Evolutionary conservation across 2,797 vertebrate species (phyloP).

Genomic region (Podarcis lilfordi): DNA sequence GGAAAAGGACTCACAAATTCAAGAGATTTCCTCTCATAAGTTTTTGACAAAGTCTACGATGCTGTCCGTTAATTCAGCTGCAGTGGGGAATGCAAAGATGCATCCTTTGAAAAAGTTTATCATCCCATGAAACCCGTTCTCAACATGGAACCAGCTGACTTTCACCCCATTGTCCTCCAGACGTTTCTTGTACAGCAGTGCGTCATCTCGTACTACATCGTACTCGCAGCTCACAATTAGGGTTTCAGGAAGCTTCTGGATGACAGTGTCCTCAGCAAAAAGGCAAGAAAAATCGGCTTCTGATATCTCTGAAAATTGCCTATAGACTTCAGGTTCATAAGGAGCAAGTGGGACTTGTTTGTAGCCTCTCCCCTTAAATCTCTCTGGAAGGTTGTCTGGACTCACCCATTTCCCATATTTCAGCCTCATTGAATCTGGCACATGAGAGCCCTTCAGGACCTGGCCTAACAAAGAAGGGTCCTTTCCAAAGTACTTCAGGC

Average conservation of each 20-base stretch:
- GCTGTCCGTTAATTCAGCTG: no score
- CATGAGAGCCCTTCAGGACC: no score
- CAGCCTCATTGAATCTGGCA: conserved; percentile 48
- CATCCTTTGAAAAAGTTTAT: no score
- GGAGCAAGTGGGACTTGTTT: no score
- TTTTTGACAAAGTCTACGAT: no score
- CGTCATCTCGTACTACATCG: conserved; percentile 81
- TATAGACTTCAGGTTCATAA: conserved; percentile 43
- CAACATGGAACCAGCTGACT: conserved; percentile 80
- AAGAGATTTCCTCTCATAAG: no score
- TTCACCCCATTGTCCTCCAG: conserved; percentile 78
- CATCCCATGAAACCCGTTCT: conserved; percentile 82
- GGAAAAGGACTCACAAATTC: no score
- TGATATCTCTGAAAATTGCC: conserved; percentile 49
- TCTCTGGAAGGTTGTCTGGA: conserved; percentile 73
- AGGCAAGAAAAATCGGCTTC: conserved; percentile 68
- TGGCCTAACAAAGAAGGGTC: no score
- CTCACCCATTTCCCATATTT: conserved; percentile 76
- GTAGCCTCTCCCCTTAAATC: conserved; percentile 62
- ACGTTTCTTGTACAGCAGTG: conserved; percentile 80
- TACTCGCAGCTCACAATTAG: conserved; percentile 82
- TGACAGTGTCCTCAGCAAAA: conserved; percentile 71
- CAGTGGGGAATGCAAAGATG: no score
- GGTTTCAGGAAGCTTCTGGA: conserved; percentile 69
- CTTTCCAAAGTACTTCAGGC: conserved; percentile 72